Conservation (phyloP, 2,888 invertebrate species). For the Mimumesa dahlbomi region DNA sequence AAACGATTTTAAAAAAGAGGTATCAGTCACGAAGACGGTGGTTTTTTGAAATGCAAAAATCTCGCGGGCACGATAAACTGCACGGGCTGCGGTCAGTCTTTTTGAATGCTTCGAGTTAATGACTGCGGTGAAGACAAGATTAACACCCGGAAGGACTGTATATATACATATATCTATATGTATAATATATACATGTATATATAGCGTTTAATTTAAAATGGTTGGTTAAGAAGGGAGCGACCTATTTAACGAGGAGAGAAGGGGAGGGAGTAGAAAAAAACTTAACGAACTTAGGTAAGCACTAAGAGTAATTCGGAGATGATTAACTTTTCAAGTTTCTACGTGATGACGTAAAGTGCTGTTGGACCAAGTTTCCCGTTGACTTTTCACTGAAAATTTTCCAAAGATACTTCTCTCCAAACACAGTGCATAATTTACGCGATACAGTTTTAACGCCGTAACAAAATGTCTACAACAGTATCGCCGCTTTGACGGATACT, state of each 20-base stretch:
- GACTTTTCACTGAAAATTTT: conserved; percentile 2
- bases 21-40: conserved; percentile 1
- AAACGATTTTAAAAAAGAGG: conserved; percentile 11
- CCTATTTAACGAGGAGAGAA: conserved; percentile 11
- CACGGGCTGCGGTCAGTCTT: neutral
- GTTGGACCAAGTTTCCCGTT: conserved; percentile 9
- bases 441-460: conserved; percentile 6
- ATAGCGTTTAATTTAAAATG: conserved; percentile 14
- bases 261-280: conserved; percentile 9
- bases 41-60: conserved; percentile 2
- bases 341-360: conserved; percentile 22
- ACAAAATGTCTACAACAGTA: too few relatives aligned
- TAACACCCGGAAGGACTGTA: neutral
- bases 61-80: conserved; percentile 4
- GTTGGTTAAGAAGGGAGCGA: neutral
- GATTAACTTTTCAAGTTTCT: conserved; percentile 43
- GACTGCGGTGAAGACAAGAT: neutral
- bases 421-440: conserved; percentile 16
- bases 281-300: conserved; percentile 32
- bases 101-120: neutral
- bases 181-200: too few relatives aligned
- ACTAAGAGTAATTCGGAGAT: conserved; percentile 30
- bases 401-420: neutral
- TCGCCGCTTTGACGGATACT: too few relatives aligned
- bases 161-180: too few relatives aligned